phyloP scores from a whole-genome alignment of 2,797 vertebrate genomes.

The Channallabes apus region DNA sequence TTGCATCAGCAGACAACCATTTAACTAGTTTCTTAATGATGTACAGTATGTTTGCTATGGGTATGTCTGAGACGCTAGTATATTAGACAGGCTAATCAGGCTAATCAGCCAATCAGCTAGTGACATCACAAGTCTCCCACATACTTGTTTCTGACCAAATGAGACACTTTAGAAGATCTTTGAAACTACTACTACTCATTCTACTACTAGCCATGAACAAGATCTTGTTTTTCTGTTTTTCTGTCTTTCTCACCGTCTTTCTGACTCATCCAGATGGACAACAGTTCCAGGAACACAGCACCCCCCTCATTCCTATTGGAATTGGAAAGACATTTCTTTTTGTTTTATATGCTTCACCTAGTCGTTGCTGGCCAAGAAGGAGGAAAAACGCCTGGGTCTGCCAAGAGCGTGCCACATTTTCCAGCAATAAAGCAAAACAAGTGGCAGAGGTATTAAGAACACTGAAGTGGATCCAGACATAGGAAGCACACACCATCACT shows the following conservation, averaged over 20 bases:
- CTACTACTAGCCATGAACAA: neutral
- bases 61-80: neutral
- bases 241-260: neutral
- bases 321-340: neutral
- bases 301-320: neutral
- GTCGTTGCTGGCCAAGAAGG: neutral
- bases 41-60: neutral
- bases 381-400: neutral
- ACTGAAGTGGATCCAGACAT: constrained; percentile 22
- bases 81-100: neutral
- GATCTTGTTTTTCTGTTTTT: neutral
- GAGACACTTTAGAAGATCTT: neutral
- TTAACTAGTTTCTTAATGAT: neutral
- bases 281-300: constrained; percentile 21
- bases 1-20: neutral
- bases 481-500: neutral
- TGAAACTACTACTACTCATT: neutral
- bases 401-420: constrained; percentile 54
- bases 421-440: constrained; percentile 56
- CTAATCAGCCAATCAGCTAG: neutral
- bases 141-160: neutral
- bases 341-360: neutral
- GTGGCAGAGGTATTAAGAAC: constrained; percentile 42
- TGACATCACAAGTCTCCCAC: neutral
- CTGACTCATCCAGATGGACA: neutral